Conservation (phyloP, 37 sponge, comb jelly and placozoan genomes). For the Halichondria panicea region DNA sequence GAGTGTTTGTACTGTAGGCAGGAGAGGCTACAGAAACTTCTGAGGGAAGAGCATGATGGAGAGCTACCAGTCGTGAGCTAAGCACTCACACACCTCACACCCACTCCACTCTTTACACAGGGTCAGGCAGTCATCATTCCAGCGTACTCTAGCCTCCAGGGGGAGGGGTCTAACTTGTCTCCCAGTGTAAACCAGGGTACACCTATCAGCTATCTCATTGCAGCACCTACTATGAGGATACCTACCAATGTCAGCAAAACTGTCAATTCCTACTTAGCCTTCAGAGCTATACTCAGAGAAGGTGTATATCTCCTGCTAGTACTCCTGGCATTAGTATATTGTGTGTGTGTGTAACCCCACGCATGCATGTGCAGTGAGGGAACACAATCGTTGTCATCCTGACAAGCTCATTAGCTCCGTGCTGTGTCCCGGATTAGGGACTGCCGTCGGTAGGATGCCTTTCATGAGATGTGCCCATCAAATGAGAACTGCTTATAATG, state of each 20-base stretch:
- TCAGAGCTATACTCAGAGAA: conserved; percentile 60
- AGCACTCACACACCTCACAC: neutral
- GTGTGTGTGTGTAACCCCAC: neutral
- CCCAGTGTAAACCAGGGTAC: conserved; percentile 31
- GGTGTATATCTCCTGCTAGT: conserved; percentile 24
- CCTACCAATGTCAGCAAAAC: conserved; percentile 69
- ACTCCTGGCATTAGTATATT: neutral
- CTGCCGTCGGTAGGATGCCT: conserved; percentile 82
- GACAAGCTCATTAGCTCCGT: conserved; percentile 49
- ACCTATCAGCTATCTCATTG: conserved; percentile 74
- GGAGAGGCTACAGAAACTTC: conserved; percentile 50
- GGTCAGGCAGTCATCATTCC: conserved; percentile 72
- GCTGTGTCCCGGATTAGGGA: conserved; percentile 82
- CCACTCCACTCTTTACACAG: conserved; percentile 4
- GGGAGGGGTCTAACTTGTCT: neutral
- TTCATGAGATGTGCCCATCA: conserved; percentile 65
- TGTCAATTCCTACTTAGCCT: conserved; percentile 76
- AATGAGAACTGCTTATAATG: conserved; percentile 64
- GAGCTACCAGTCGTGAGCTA: conserved; percentile 71
- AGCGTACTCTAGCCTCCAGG: conserved; percentile 43
- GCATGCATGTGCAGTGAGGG: conserved; percentile 27
- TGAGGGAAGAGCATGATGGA: conserved; percentile 57
- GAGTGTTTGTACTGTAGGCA: conserved; percentile 56
- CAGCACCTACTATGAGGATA: conserved; percentile 85
- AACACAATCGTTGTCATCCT: conserved; percentile 21